Evolutionary conservation across 2,113 vertebrate species (phyloP), one percentile per base, ranked within the genome.

Genomic region (Chionodraco myersi): DNA sequence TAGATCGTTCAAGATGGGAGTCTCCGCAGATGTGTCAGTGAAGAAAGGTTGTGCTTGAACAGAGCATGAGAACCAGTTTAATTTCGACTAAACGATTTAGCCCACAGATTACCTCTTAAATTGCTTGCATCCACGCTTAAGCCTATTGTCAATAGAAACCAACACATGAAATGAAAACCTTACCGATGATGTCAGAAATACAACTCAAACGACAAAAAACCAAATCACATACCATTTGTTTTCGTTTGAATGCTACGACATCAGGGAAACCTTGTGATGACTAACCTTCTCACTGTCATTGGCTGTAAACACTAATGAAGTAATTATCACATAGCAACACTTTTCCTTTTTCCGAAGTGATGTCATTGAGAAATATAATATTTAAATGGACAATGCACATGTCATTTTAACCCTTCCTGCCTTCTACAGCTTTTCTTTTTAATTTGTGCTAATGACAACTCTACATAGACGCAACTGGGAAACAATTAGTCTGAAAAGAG

Each of bases 281-380:
- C 41, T 76, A 48, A 70, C 72, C 74, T 60, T 75, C 30, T 23
- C 6, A 1, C 11, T 1, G 23, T 23, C 78, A 54, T 86, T 86
- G 72, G 82, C 64, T 49, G 83, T 80, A 75, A 88, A 73, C 82
- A 78, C 5, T 51, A 1, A 23, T 76, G 65, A 74, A 54, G 69
- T 82, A 64, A 75, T 61, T 16, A 45, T 61, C 36, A 49, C 16
- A 45, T 36, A 49, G 49, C 3, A 1, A 71, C 9, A 9, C 21
- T 54, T 65, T 52, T 15, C 16, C 41, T 61, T 51, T 51, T 16
- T 1, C 4, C 45, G 6, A 16, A 18, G 41, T 65, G 41, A 65
- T 60, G 60, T 51, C 1, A 58, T 66, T 34, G 12, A 1, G 47
- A 62, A 48, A 44, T 1, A 54, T 48, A 15, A 56, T 23, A 2